A percentile compares a stretch with the other conserved stretches of the same genome.
Evolutionary conservation across 2,113 vertebrate genomes (phyloP).

Genomic region (Calyptommatus sinebrachiatus): DNA sequence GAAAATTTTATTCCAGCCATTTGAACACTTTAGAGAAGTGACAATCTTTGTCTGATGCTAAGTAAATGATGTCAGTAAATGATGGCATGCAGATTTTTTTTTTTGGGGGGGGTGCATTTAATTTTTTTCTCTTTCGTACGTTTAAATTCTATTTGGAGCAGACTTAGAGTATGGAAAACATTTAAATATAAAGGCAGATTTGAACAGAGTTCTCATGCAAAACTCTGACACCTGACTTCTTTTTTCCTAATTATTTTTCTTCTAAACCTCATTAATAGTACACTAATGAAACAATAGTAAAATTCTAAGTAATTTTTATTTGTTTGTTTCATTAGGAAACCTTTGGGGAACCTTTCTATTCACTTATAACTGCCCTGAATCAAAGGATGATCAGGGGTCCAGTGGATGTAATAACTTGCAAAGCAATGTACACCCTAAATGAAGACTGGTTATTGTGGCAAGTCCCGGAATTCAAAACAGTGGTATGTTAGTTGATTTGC

Average conservation of each 20-base stretch:
- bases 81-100: not conserved
- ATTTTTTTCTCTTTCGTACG: not conserved
- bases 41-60: no score
- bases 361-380: conserved; percentile 86
- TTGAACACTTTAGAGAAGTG: no score
- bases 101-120: not conserved
- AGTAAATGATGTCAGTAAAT: no score
- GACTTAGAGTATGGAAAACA: not conserved
- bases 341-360: conserved; percentile 89
- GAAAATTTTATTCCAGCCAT: no score
- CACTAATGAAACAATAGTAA: not conserved
- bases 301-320: not conserved
- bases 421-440: conserved; percentile 91
- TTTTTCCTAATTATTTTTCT: not conserved
- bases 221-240: no score
- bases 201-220: not conserved
- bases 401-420: conserved; percentile 89
- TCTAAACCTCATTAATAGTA: not conserved
- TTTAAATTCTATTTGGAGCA: not conserved
- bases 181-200: not conserved
- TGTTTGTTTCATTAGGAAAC: conserved; percentile 78
- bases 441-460: conserved; percentile 98
- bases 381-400: conserved; percentile 93
- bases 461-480: conserved; percentile 83
- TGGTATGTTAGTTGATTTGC: conserved; percentile 73